Conservation (phyloP, 2,113 vertebrate genomes). For the Gnathonemus echidnorhynchus region DNA sequence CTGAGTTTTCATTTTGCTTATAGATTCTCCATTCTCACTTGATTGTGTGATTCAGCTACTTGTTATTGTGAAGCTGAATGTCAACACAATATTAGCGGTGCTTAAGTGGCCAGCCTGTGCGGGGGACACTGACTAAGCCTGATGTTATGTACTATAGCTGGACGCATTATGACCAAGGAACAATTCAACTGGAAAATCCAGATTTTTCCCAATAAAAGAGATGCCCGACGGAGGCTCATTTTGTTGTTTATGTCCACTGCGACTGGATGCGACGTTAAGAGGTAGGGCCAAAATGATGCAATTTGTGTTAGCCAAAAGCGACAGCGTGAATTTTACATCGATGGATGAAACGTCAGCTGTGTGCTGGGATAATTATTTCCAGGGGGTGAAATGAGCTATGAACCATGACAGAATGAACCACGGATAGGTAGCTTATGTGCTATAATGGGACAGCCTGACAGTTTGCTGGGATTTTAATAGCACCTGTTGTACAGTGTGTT, state of each 20-base stretch:
- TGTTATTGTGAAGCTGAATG: neutral
- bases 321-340: neutral
- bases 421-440: neutral
- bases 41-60: neutral
- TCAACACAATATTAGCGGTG: neutral
- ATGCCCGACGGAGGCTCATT: neutral
- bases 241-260: neutral
- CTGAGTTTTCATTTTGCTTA: neutral
- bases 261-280: neutral
- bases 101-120: neutral
- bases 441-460: slow-evolving; percentile 6
- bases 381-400: neutral
- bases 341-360: neutral
- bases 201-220: neutral
- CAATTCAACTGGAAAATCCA: neutral
- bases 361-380: neutral
- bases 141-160: neutral
- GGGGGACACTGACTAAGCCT: neutral
- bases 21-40: neutral
- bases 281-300: neutral
- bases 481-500: slow-evolving; percentile 13
- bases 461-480: slow-evolving; percentile 4
- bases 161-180: neutral
- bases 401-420: neutral
- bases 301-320: neutral